These are phyloP conservation scores for Petaurus breviceps DNA, from an alignment of 2,113 vertebrate genomes.

Conservation along the genomic window DNA sequence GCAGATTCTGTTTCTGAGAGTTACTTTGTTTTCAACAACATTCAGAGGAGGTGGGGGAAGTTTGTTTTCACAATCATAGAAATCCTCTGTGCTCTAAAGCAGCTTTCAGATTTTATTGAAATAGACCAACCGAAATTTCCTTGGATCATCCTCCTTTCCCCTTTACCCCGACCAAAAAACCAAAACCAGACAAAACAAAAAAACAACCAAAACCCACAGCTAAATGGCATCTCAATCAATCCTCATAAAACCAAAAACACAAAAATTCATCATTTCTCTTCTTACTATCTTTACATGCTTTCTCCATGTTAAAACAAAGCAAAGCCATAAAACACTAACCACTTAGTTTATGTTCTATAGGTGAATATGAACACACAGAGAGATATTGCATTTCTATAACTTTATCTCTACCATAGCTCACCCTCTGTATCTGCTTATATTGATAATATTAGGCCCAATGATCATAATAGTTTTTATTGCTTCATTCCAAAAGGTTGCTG, in stretches of 20 bases:
- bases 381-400: background rate
- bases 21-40: constrained; percentile 72
- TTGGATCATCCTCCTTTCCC: background rate
- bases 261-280: constrained; percentile 7
- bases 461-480: constrained; percentile 68
- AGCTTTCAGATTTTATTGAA: constrained; percentile 46
- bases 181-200: constrained; percentile 13
- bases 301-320: constrained; percentile 7
- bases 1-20: constrained; percentile 82
- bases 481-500: constrained; percentile 35
- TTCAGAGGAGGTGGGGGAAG: constrained; percentile 52
- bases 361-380: background rate
- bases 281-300: background rate
- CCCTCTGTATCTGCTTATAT: constrained; percentile 33
- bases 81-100: constrained; percentile 60
- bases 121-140: constrained; percentile 42
- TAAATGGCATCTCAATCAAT: background rate
- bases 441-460: constrained; percentile 61
- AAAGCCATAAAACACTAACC: background rate
- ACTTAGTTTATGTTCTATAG: background rate
- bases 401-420: background rate
- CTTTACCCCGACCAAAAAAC: background rate
- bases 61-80: constrained; percentile 57
- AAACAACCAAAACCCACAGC: background rate
- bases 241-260: background rate